Evolutionary conservation across 2,113 vertebrate species (phyloP).

Genomic region (Heliornis fulica): DNA sequence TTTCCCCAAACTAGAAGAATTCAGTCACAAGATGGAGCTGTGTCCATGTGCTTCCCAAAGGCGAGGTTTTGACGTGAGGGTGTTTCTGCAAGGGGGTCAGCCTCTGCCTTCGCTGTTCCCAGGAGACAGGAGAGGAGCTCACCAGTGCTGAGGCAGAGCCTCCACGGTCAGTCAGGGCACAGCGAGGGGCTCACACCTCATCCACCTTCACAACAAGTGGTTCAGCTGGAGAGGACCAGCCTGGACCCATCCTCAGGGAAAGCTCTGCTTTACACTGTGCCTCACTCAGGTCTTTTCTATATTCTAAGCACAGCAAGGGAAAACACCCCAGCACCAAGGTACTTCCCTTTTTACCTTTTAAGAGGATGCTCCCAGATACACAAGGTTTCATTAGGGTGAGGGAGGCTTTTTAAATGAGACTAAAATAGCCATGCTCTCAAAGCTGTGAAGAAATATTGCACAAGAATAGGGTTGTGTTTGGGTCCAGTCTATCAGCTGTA

Average conservation of each 20-base stretch:
- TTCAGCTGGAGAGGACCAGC: background rate
- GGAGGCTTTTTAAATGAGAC: background rate
- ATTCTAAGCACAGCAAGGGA: no score
- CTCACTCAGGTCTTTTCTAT: background rate
- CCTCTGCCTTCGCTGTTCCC: background rate
- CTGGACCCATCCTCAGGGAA: background rate
- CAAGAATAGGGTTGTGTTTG: background rate
- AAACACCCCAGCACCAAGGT: no score
- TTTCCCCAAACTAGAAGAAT: background rate
- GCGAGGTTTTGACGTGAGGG: fast-evolving
- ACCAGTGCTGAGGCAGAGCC: background rate
- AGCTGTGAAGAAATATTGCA: background rate
- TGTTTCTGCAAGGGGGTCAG: background rate
- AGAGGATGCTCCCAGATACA: no score
- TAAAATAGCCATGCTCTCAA: background rate
- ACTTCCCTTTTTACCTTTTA: no score
- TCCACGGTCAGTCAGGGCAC: background rate
- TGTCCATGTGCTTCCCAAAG: background rate
- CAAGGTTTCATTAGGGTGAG: background rate
- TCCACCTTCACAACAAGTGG: background rate
- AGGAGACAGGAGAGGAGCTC: background rate
- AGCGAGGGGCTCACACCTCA: fast-evolving
- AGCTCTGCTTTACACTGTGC: background rate
- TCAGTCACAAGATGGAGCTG: conserved; percentile 21
- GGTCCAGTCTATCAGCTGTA: no score